These are phyloP conservation scores for Cyclura pinguis DNA, from an alignment of 2,797 vertebrate genomes.

Conservation along the genomic window DNA sequence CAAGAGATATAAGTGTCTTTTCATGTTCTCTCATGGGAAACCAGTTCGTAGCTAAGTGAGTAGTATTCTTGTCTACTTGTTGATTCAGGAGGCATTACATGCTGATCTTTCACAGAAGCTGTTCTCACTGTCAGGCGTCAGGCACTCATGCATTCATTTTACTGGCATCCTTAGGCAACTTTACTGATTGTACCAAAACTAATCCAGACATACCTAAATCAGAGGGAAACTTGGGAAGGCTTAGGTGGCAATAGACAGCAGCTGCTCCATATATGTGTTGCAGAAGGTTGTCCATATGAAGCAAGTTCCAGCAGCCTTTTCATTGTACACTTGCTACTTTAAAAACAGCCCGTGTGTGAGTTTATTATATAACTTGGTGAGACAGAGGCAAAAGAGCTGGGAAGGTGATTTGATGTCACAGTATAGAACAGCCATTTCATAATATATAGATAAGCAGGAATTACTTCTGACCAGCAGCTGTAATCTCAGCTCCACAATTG, in stretches of 20 bases:
- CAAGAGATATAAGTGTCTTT: conserved; percentile 13
- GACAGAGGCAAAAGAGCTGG: neutral
- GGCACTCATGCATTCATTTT: neutral
- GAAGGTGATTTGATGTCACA: neutral
- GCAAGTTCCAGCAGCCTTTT: neutral
- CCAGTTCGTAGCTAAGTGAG: neutral
- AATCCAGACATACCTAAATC: neutral
- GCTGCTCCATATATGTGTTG: neutral
- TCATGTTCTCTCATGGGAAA: neutral
- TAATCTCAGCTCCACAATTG: neutral
- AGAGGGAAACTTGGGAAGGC: neutral
- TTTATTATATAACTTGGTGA: neutral
- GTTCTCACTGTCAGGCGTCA: neutral
- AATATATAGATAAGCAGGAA: neutral
- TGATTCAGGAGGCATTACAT: conserved; percentile 1
- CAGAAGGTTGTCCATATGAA: neutral
- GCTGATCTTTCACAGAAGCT: neutral
- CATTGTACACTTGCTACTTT: neutral
- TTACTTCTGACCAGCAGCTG: conserved; percentile 9
- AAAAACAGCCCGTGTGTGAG: neutral
- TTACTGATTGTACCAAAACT: neutral
- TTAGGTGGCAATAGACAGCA: neutral
- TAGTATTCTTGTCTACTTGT: neutral
- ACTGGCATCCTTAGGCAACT: neutral
- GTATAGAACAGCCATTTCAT: neutral